Base-by-base conservation (phyloP, 2,888 invertebrate genomes). In the Mayetiola destructor region DNA sequence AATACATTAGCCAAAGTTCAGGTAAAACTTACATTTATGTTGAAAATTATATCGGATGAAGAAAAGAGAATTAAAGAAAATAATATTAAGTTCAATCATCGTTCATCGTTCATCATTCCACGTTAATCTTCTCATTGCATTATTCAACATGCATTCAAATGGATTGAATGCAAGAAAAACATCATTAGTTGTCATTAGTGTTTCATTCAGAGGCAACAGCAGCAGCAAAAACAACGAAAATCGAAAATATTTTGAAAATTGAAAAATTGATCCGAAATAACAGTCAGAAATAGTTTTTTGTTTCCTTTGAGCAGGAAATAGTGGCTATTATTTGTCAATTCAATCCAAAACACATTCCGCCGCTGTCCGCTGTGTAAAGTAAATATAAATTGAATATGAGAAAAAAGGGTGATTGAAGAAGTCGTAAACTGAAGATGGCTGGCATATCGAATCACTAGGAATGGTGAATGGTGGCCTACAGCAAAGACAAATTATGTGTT, bases 1-100 rank as follows among this genome's bases (percentile, higher is more conserved):
- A 56, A 56, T 35, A 56, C 56, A 56, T 56, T 56, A 56, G 56
- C 42, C 23, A 23, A 30, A 56, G 56, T 56, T 54, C 54, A 54
- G 35, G 35, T 48, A 48, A 27, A 27, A 48, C 27, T n/a, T n/a
- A n/a, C n/a, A n/a, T n/a, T n/a, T n/a, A n/a, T n/a, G n/a, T n/a
- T n/a, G n/a, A n/a, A n/a, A n/a, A n/a, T n/a, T n/a, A 3, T 48
- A 27, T 27, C 27, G 48, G n/a, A n/a, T 48, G 48, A 27, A 48
- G 9, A n/a, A 48, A 12, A 42, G n/a, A 23, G 23, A 23, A 8
- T 6, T 2, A 14, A 48, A 23, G 16, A n/a, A n/a, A n/a, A n/a
- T n/a, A n/a, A n/a, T n/a, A n/a, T n/a, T n/a, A n/a, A n/a, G n/a
- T n/a, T n/a, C n/a, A 48, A 48, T 48, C 48, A 48, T 48, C 16